Evolutionary conservation across 1,140 invertebrate genomes (phyloP).

Genomic region (Belonocnema kinseyi): DNA sequence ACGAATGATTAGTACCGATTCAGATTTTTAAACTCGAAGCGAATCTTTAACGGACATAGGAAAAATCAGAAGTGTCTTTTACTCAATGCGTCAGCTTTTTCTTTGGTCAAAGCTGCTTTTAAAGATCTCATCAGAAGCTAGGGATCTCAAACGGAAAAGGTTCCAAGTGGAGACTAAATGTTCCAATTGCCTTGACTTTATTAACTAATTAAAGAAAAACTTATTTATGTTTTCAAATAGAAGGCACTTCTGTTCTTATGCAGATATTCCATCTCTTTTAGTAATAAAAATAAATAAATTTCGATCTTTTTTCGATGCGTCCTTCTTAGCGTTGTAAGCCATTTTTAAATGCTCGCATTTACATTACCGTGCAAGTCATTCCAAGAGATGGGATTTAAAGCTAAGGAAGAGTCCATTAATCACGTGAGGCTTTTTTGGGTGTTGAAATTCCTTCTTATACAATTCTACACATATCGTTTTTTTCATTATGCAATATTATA

Average conservation of each 20-base stretch:
- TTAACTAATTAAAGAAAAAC: too few species aligned
- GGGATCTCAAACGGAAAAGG: background rate
- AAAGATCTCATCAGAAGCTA: slow-evolving; percentile 21
- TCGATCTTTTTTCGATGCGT: background rate
- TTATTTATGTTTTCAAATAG: too few species aligned
- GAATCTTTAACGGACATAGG: background rate
- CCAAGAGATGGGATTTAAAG: background rate
- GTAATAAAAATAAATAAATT: background rate
- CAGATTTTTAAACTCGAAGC: slow-evolving; percentile 17
- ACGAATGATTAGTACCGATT: slow-evolving; percentile 12
- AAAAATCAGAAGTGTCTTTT: slow-evolving; percentile 23
- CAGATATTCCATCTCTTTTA: too few species aligned
- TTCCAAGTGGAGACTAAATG: background rate
- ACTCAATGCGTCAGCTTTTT: background rate
- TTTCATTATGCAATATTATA: too few species aligned
- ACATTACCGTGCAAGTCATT: background rate
- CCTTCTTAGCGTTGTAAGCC: background rate
- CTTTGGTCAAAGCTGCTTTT: background rate
- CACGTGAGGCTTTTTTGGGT: too few species aligned
- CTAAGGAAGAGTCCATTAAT: background rate
- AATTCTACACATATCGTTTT: too few species aligned
- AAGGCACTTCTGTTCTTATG: too few species aligned
- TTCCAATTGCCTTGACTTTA: background rate
- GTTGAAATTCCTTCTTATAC: too few species aligned
- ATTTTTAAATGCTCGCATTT: background rate